Percentiles rank a stretch among this genome's conserved stretches.
Conservation (phyloP, 1,140 invertebrate genomes). For the Cydia fagiglandana region DNA sequence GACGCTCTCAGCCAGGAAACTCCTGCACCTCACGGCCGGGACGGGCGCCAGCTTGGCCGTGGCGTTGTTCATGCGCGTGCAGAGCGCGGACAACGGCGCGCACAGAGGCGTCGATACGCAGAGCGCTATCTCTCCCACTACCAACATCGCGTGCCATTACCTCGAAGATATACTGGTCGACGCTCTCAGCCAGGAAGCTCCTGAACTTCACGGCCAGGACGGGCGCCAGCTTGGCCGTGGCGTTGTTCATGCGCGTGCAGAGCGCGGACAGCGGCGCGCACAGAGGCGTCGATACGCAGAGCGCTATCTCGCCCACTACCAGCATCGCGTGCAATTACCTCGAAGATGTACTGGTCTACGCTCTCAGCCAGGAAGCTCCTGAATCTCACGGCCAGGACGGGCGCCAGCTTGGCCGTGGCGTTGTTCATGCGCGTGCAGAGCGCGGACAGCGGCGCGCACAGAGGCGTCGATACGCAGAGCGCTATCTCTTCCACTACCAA, state of each 20-base stretch:
- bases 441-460: slow-evolving; percentile 59
- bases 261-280: slow-evolving; percentile 59
- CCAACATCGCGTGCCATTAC: slow-evolving; percentile 62
- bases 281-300: slow-evolving; percentile 53
- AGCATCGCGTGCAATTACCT: slow-evolving; percentile 61
- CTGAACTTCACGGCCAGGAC: slow-evolving; percentile 1
- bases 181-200: slow-evolving; percentile 2
- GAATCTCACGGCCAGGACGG: not conserved
- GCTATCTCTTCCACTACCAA: slow-evolving; percentile 53
- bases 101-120: slow-evolving; percentile 56
- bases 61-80: slow-evolving; percentile 45
- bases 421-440: slow-evolving; percentile 50
- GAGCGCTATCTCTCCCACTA: slow-evolving; percentile 54
- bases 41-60: not conserved
- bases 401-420: slow-evolving; percentile 4
- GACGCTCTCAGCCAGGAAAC: not conserved
- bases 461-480: slow-evolving; percentile 50
- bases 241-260: slow-evolving; percentile 46
- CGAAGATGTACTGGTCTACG: not conserved
- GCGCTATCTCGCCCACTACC: slow-evolving; percentile 51
- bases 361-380: slow-evolving; percentile 1
- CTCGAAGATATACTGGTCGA: not conserved
- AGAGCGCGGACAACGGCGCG: slow-evolving; percentile 55
- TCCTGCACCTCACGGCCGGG: not conserved
- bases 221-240: not conserved